These are phyloP conservation scores for Bilobella aurantiaca DNA, from an alignment of 1,140 invertebrate species.

Conservation along the genomic window DNA sequence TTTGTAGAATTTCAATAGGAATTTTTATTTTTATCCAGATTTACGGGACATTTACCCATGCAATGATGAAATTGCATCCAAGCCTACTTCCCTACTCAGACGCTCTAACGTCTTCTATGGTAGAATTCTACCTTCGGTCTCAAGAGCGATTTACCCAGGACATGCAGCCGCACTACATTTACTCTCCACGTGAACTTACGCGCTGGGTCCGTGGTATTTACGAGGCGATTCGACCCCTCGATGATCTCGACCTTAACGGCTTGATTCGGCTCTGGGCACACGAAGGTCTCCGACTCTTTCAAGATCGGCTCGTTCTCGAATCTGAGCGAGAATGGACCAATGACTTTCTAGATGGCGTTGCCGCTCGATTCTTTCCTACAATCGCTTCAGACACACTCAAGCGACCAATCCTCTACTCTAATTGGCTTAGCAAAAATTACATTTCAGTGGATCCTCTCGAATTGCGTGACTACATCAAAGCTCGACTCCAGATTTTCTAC, in stretches of 20 bases:
- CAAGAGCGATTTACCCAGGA: constrained; percentile 98
- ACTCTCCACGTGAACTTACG: constrained; percentile 99
- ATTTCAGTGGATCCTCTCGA: constrained; percentile 91
- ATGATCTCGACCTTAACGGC: constrained; percentile 81
- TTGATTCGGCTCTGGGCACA: constrained; percentile 96
- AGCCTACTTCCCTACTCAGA: constrained; percentile 84
- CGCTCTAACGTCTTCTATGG: constrained; percentile 96
- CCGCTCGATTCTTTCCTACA: constrained; percentile 87
- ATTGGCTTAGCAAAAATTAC: constrained; percentile 98
- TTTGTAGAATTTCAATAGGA: not conserved
- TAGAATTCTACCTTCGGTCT: constrained; percentile 92
- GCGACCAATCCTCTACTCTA: constrained; percentile 92
- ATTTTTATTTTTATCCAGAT: constrained; percentile 56
- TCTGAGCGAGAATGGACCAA: constrained; percentile 94
- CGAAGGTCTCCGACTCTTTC: constrained; percentile 94
- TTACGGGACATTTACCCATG: constrained; percentile 94
- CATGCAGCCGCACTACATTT: constrained; percentile 99
- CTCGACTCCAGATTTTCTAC: constrained; percentile 92
- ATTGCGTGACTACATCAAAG: constrained; percentile 90
- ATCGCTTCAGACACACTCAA: constrained; percentile 74
- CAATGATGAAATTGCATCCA: constrained; percentile 89
- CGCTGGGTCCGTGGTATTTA: constrained; percentile 98
- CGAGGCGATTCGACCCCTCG: constrained; percentile 91
- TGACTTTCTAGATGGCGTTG: constrained; percentile 90
- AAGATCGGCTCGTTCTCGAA: constrained; percentile 89